Evolutionary conservation across 2,888 invertebrate genomes (phyloP), one percentile per base, ranked within the genome.

Genomic region (Proisotoma minuta): DNA sequence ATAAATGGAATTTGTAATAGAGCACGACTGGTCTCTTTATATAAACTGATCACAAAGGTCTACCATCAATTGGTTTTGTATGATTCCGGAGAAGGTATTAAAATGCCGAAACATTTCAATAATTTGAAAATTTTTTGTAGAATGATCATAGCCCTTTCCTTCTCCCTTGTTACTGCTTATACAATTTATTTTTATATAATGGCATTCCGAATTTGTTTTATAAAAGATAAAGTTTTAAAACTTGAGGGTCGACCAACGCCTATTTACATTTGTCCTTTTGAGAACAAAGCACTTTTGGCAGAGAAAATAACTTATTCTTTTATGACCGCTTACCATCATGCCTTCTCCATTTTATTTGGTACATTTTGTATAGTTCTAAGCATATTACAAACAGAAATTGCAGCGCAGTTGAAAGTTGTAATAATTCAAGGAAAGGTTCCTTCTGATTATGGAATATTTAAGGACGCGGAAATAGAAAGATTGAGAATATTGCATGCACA

Each of bases 401-500:
- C 39, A 15, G 53, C 59, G 22, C 60, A 59, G 29, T 43, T 65
- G 29, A 59, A 62, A 29, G 12, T 4, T 3, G 15, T 48, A 10
- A 23, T 60, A 40, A 53, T 24, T n/a, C 10, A 18, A 28, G 26
- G 20, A 2, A 20, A 2, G 2, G n/a, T n/a, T n/a, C n/a, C n/a
- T n/a, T n/a, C n/a, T n/a, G n/a, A n/a, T n/a, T n/a, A n/a, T n/a
- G 22, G 27, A 12, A 59, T 43, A 24, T 12, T 20, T 8, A 23
- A 59, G 56, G 27, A 43, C 20, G 27, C 40, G 18, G 34, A 54
- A n/a, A 24, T 64, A 3, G 59, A 65, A 43, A 56, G 56, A n/a
- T 26, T 65, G 3, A 22, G 65, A 23, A 34, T 62, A 3, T 34
- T 23, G 5, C 62, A 65, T 39, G 65, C 61, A 40, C 57, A 62